These are phyloP conservation scores for Columbina picui DNA, from an alignment of 2,113 vertebrate genomes.

Conservation along the genomic window DNA sequence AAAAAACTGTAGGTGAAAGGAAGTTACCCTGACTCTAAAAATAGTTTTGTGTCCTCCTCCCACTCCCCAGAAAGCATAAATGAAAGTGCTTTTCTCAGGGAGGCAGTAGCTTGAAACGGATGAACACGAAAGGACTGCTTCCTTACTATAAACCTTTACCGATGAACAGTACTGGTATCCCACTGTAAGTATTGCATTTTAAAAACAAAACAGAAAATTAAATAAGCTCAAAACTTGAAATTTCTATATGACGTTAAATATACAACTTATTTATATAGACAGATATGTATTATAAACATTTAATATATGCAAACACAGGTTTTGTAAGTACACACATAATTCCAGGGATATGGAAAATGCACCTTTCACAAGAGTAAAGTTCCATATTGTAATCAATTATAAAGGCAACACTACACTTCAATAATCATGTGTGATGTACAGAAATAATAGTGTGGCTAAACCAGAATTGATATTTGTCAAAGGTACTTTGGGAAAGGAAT, in stretches of 20 bases:
- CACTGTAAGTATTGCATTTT: neutral
- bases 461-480: neutral
- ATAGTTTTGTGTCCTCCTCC: constrained; percentile 53
- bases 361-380: neutral
- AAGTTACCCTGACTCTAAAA: constrained; percentile 57
- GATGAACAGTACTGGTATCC: neutral
- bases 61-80: constrained; percentile 57
- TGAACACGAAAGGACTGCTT: neutral
- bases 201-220: neutral
- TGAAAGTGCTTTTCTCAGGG: constrained; percentile 17
- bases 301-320: neutral
- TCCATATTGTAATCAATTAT: neutral
- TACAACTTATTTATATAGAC: neutral
- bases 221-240: neutral
- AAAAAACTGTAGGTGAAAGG: constrained; percentile 59
- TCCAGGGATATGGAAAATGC: neutral
- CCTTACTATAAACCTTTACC: neutral
- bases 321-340: neutral
- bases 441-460: constrained; percentile 2
- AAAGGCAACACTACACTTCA: neutral
- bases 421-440: neutral
- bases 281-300: neutral
- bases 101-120: neutral
- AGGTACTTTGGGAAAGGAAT: neutral
- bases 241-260: neutral